Evolutionary conservation across 2,888 invertebrate genomes (phyloP).

Genomic region (Perdita meconis): DNA sequence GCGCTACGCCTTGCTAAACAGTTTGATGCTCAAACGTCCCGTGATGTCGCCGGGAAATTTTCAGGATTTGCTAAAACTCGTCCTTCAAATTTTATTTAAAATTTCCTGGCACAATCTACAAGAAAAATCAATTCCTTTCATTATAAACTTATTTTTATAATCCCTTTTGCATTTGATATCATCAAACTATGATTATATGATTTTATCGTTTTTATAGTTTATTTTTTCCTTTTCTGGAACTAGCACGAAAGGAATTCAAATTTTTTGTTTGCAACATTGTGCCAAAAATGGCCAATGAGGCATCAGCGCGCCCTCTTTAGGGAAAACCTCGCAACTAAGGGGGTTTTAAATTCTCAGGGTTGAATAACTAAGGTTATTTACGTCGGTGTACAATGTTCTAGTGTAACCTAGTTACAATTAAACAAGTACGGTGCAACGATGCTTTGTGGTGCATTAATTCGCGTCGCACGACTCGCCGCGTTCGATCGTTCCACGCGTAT

Average conservation of each 20-base stretch:
- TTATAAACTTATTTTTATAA: background rate
- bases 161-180: constrained; percentile 16
- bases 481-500: constrained; percentile 5
- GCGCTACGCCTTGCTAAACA: constrained; percentile 11
- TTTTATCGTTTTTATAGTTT: constrained; percentile 15
- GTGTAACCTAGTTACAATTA: background rate
- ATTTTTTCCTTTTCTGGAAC: background rate
- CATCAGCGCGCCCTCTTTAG: constrained; percentile 29
- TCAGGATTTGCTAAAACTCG: background rate
- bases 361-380: constrained; percentile 23
- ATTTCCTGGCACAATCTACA: too few species aligned
- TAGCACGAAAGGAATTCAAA: background rate
- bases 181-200: constrained; percentile 5
- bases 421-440: background rate
- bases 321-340: background rate
- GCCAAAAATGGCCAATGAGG: constrained; percentile 1
- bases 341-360: constrained; percentile 9
- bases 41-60: background rate
- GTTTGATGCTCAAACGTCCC: background rate
- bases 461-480: background rate
- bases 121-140: too few species aligned
- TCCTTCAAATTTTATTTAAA: background rate
- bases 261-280: constrained; percentile 7
- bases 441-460: background rate
- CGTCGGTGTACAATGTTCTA: background rate